A percentile compares a stretch with the other conserved stretches of the same genome.
Conservation (phyloP, 2,113 vertebrate genomes). For the Fukomys damarensis region DNA sequence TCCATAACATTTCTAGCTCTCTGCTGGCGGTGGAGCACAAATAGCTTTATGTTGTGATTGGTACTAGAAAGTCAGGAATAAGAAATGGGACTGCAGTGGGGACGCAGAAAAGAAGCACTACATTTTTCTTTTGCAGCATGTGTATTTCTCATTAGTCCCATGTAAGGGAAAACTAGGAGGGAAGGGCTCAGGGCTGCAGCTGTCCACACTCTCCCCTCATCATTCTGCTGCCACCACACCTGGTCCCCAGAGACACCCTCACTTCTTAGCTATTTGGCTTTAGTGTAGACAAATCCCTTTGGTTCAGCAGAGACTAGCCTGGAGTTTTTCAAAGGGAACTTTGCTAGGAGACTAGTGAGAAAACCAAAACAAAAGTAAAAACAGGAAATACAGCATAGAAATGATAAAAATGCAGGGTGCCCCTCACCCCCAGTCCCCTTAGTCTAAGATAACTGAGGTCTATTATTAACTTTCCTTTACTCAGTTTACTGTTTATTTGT, state of each 20-base stretch:
- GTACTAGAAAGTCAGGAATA: slow-evolving; percentile 29
- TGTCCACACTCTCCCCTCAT: slow-evolving; percentile 61
- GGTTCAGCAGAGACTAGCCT: slow-evolving; percentile 67
- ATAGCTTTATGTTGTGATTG: neutral
- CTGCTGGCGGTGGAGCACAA: neutral
- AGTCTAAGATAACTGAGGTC: neutral
- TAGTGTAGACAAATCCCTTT: slow-evolving; percentile 69
- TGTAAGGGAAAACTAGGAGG: slow-evolving; percentile 70
- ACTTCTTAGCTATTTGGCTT: slow-evolving; percentile 75
- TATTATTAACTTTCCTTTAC: slow-evolving; percentile 11
- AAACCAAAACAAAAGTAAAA: slow-evolving; percentile 72
- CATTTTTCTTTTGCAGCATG: slow-evolving; percentile 56
- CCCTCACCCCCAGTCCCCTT: neutral
- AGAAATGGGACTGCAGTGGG: slow-evolving; percentile 40
- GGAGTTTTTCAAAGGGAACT: slow-evolving; percentile 73
- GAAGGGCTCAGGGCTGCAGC: slow-evolving; percentile 49
- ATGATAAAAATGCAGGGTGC: slow-evolving; percentile 51
- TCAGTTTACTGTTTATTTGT: slow-evolving; percentile 22
- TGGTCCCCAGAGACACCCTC: slow-evolving; percentile 74
- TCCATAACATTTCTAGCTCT: neutral
- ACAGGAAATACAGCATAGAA: slow-evolving; percentile 72
- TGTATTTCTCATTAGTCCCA: slow-evolving; percentile 77
- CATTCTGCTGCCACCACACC: slow-evolving; percentile 72
- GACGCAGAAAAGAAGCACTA: slow-evolving; percentile 38
- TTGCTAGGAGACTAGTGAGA: slow-evolving; percentile 73